Percentiles rank a stretch among this genome's conserved stretches.
Conservation (phyloP, 1,140 invertebrate genomes). For the Whitmania pigra region DNA sequence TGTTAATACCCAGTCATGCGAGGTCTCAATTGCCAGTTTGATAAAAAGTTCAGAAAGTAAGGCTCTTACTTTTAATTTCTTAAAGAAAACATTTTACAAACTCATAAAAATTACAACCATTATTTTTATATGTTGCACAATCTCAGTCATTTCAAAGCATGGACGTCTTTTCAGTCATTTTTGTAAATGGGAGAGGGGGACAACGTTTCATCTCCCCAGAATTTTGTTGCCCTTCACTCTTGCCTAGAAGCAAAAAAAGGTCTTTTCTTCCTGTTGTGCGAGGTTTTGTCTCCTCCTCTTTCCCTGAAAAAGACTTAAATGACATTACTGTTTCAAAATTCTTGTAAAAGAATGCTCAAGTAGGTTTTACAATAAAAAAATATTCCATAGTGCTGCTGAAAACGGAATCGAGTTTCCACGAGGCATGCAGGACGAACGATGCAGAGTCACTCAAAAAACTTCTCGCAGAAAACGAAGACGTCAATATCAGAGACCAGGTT, state of each 20-base stretch:
- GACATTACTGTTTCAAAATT: no score
- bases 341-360: no score
- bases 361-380: not conserved
- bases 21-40: slow-evolving; percentile 3
- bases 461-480: slow-evolving; percentile 11
- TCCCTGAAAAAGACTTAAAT: no score
- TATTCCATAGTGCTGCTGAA: not conserved
- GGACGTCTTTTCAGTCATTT: no score
- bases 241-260: no score
- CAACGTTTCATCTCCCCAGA: no score
- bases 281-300: no score
- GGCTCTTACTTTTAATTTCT: not conserved
- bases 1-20: not conserved
- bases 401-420: slow-evolving; percentile 3
- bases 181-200: no score
- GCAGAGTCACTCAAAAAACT: not conserved
- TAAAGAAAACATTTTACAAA: not conserved
- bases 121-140: not conserved
- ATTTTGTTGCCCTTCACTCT: no score
- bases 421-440: slow-evolving; percentile 6
- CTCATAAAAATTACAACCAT: no score
- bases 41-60: slow-evolving; percentile 12
- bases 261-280: no score
- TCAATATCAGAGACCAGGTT: slow-evolving; percentile 11
- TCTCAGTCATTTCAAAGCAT: no score